Conservation (phyloP, 2,113 vertebrate species). For the Pleuronectes platessa region DNA sequence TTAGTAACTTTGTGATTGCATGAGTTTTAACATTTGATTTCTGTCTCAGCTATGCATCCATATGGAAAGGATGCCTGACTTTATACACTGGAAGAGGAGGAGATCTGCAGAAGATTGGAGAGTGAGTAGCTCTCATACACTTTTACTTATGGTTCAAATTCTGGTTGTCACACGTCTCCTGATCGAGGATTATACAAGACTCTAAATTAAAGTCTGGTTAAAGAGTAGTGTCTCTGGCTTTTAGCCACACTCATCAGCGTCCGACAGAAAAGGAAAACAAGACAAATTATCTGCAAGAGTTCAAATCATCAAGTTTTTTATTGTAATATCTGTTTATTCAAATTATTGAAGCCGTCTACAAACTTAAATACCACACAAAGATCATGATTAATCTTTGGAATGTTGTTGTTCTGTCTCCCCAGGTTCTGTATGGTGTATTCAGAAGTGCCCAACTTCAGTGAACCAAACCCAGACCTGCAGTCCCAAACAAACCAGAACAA, state of each 20-base stretch:
- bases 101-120: slow-evolving; percentile 98
- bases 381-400: not conserved
- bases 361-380: too few species aligned
- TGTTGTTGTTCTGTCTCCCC: slow-evolving; percentile 6
- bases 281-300: not conserved
- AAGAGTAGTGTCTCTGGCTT: not conserved
- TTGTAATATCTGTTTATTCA: not conserved
- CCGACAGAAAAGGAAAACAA: too few species aligned
- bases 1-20: not conserved
- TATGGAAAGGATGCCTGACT: slow-evolving; percentile 98
- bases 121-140: slow-evolving; percentile 86
- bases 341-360: not conserved
- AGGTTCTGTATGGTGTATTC: slow-evolving; percentile 99
- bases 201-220: too few species aligned
- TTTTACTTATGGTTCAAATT: not conserved
- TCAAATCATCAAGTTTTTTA: too few species aligned
- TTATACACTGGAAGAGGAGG: slow-evolving; percentile 97
- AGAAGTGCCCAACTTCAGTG: slow-evolving; percentile 98
- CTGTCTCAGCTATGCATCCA: slow-evolving; percentile 90
- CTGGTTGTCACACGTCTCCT: not conserved
- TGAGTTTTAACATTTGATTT: slow-evolving; percentile 8
- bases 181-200: not conserved
- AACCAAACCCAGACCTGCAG: slow-evolving; percentile 91
- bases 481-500: slow-evolving; percentile 88
- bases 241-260: too few species aligned